These are phyloP conservation scores for Octodon degus DNA, from an alignment of 2,113 vertebrate genomes.

Conservation along the genomic window DNA sequence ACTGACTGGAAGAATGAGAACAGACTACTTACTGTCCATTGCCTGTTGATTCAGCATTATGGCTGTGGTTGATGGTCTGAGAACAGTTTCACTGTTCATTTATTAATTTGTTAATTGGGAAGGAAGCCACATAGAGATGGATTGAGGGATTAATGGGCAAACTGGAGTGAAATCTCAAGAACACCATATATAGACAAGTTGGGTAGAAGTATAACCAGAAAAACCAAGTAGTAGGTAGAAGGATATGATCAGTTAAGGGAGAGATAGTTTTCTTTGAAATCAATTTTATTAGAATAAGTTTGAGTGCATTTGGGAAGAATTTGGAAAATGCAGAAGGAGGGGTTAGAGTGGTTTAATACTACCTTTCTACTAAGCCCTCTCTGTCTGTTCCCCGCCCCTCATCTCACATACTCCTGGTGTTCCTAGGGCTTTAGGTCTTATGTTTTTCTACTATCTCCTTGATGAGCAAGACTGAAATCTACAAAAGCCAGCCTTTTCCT, in stretches of 20 bases:
- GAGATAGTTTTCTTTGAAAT: background rate
- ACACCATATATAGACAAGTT: background rate
- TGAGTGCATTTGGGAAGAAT: slow-evolving; percentile 11
- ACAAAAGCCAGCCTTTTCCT: background rate
- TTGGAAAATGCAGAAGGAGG: background rate
- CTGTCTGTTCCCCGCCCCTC: background rate
- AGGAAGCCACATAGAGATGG: background rate
- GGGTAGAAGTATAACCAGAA: background rate
- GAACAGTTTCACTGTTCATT: background rate
- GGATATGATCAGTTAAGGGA: background rate
- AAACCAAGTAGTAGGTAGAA: background rate
- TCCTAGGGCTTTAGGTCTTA: background rate
- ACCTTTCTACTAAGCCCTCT: background rate
- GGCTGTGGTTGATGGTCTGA: background rate
- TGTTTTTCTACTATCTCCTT: background rate
- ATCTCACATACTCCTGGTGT: background rate
- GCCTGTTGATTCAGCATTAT: background rate
- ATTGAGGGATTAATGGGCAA: background rate
- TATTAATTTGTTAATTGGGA: background rate
- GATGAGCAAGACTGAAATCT: background rate
- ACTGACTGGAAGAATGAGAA: background rate
- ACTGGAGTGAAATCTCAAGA: background rate
- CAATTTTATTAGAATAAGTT: background rate
- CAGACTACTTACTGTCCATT: background rate
- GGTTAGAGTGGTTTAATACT: background rate